Evolutionary conservation across 2,888 invertebrate species (phyloP), one percentile per base, ranked within the genome.

Genomic region (Spodoptera picta): DNA sequence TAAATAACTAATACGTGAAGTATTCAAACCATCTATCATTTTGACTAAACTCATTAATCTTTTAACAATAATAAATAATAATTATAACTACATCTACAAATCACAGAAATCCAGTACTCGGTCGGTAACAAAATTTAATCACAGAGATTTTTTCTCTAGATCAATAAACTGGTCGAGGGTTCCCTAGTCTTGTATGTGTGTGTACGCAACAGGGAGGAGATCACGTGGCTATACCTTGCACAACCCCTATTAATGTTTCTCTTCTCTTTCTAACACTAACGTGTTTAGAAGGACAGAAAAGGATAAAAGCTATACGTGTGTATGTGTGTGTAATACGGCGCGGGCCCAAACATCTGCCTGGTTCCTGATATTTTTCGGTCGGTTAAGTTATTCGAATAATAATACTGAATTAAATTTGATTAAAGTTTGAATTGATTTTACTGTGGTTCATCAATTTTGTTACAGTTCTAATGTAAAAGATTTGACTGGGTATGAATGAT

Each of bases 261-360:
- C 49, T 2, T 91, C 90, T 78, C 86, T 80, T 68, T 91, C 70
- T 54, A 43, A 53, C 82, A 5, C 46, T 61, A n/a, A 4, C 44
- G 10, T 56, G 60, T 64, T 60, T 24, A 19, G 53, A 47, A 49
- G 54, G 75, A 84, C 68, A 69, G 82, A 84, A 83, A 84, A 58
- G 65, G 73, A 82, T 51, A 51, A 65, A 54, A 60, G 45, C 44
- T 64, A 74, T 58, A 55, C 57, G 60, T 71, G 87, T 88, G 87
- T 87, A 88, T 10, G 86, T 88, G 87, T 87, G 88, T 10, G 86
- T 87, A 77, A 69, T 80, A 81, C 83, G 85, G 87, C 87, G 87
- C 89, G 88, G 84, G 88, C 87, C 79, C 84, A 89, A 94, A 93
- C 94, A 94, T 93, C 94, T 94, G 94, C 94, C 90, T 73, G 85